Evolutionary conservation across 2,113 vertebrate species (phyloP).

Genomic region (Phrynosoma blainvillii): DNA sequence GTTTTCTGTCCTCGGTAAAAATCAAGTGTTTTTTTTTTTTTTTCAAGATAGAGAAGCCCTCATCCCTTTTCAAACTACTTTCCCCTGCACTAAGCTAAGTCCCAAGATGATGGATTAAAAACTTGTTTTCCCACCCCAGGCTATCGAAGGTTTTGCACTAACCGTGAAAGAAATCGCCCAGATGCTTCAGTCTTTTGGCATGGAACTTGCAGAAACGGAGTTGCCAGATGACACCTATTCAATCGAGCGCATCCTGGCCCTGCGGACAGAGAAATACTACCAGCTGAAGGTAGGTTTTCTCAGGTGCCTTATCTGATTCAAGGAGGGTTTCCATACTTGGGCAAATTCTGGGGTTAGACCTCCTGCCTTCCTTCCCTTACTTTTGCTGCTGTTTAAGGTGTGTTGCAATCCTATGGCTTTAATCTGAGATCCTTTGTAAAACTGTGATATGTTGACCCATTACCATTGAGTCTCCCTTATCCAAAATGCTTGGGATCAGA

Average conservation of each 20-base stretch:
- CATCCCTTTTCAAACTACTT: too few relatives aligned
- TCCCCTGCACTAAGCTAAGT: fast-evolving
- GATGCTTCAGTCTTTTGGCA: conserved; percentile 93
- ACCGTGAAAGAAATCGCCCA: conserved; percentile 97
- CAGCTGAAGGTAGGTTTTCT: conserved; percentile 86
- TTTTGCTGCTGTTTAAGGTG: too few relatives aligned
- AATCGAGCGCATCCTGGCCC: conserved; percentile 84
- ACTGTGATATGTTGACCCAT: too few relatives aligned
- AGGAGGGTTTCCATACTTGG: neutral
- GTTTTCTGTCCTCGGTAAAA: too few relatives aligned
- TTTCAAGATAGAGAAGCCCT: too few relatives aligned
- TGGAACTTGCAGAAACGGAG: conserved; percentile 89
- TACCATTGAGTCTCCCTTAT: too few relatives aligned
- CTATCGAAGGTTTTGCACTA: conserved; percentile 96
- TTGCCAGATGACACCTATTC: conserved; percentile 83
- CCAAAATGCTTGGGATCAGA: too few relatives aligned
- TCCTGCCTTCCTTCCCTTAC: too few relatives aligned
- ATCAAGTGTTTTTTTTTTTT: too few relatives aligned
- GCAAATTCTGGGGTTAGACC: too few relatives aligned
- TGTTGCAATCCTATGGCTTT: too few relatives aligned
- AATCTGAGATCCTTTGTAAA: too few relatives aligned
- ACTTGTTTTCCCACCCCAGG: conserved; percentile 75
- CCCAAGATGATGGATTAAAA: neutral
- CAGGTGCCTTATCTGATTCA: neutral
- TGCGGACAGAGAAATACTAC: conserved; percentile 87